These are phyloP conservation scores for Ischnus inquisitorius DNA, from an alignment of 2,888 invertebrate genomes.

Conservation along the genomic window DNA sequence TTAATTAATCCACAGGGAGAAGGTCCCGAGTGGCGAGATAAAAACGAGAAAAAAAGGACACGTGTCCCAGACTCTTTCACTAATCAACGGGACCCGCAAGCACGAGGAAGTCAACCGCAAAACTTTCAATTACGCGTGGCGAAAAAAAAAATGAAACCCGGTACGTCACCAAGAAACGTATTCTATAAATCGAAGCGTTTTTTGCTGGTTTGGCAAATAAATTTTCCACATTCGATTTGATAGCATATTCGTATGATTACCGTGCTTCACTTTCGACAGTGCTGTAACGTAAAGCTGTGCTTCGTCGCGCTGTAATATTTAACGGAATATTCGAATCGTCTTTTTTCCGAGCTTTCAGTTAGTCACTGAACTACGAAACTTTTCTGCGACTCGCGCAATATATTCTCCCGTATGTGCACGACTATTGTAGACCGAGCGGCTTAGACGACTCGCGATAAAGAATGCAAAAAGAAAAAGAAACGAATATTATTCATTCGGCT, in stretches of 20 bases:
- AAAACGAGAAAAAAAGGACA: constrained; percentile 32
- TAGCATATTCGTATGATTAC: too few relatives aligned
- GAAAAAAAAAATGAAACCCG: too few relatives aligned
- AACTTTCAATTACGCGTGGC: constrained; percentile 22
- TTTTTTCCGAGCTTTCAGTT: too few relatives aligned
- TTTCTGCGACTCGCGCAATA: not conserved
- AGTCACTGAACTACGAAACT: constrained; percentile 1
- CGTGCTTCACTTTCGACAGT: too few relatives aligned
- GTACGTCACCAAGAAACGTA: too few relatives aligned
- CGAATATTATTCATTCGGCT: constrained; percentile 33
- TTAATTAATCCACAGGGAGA: constrained; percentile 41
- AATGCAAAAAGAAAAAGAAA: not conserved
- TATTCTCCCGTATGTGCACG: not conserved
- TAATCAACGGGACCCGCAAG: not conserved
- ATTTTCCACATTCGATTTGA: too few relatives aligned
- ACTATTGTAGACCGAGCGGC: not conserved
- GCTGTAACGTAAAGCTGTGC: too few relatives aligned
- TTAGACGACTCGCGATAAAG: not conserved
- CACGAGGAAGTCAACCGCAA: not conserved
- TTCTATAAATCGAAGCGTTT: too few relatives aligned
- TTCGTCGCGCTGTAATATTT: too few relatives aligned
- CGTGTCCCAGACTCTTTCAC: constrained; percentile 25
- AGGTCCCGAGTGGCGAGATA: not conserved
- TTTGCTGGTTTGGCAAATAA: too few relatives aligned
- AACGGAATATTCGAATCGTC: too few relatives aligned